phyloP scores from a whole-genome alignment of 2,113 vertebrate species.

The Chionodraco myersi region DNA sequence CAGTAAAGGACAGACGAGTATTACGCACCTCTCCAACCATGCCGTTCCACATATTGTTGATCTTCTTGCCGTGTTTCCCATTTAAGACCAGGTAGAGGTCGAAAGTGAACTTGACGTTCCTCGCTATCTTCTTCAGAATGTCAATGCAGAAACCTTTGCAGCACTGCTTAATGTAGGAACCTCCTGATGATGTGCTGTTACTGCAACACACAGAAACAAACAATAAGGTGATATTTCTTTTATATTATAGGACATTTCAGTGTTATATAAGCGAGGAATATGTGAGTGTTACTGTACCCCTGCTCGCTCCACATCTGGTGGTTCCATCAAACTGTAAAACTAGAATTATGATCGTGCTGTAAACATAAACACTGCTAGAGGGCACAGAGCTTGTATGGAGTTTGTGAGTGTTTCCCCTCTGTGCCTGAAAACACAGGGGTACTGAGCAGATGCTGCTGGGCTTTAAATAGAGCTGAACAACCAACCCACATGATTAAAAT shows the following conservation, averaged over 20 bases:
- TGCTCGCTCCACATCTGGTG: conserved; percentile 64
- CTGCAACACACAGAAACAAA: conserved; percentile 81
- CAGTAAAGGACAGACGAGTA: too few species aligned
- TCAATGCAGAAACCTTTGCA: conserved; percentile 99
- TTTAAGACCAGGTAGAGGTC: conserved; percentile 98
- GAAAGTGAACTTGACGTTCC: conserved; percentile 96
- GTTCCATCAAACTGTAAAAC: conserved; percentile 69
- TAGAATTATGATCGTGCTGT: conserved; percentile 57
- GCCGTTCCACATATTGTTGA: conserved; percentile 98
- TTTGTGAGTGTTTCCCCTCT: conserved; percentile 49
- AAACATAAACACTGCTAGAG: conserved; percentile 62
- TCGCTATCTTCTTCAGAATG: conserved; percentile 97
- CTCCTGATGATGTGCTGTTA: conserved; percentile 90
- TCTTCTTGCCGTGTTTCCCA: conserved; percentile 98
- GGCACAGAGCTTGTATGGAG: conserved; percentile 35
- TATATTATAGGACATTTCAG: conserved; percentile 26
- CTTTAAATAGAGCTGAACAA: conserved; percentile 80
- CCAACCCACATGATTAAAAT: conserved; percentile 77
- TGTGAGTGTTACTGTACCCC: conserved; percentile 13
- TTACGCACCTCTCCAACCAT: conserved; percentile 95
- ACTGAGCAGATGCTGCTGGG: conserved; percentile 74
- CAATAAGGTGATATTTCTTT: conserved; percentile 23
- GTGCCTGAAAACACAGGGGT: conserved; percentile 72
- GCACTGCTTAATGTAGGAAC: conserved; percentile 94
- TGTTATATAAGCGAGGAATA: conserved; percentile 10